Base-by-base conservation (phyloP, 1,140 invertebrate species). In the Lepidotrigona ventralis region DNA sequence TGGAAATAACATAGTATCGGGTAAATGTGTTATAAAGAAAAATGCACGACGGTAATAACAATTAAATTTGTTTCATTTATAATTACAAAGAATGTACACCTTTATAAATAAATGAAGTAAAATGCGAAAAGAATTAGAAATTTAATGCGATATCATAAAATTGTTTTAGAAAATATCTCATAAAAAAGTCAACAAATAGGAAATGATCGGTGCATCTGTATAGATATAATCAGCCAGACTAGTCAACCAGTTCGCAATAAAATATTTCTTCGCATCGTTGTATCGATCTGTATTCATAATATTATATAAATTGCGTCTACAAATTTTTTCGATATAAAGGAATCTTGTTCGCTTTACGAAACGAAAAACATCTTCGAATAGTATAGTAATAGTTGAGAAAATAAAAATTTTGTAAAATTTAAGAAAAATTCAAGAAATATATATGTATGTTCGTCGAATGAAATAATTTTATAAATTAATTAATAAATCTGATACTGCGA, bases 1-100 rank as follows among this genome's bases (percentile, higher is more conserved):
- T 11, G 0, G 26, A 63, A 73, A 64, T 63, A 60, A 72, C 73
- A 17, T 17, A 54, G 23, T 60, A 60, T 64, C 21, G 60, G 81
- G 51, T 60, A 82, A n/a, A 51, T 14, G 17, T n/a, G 9, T 81
- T n/a, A n/a, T 21, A 39, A 69, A 76, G 33, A 80, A 26, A 84
- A 39, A 46, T 58, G 79, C 63, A 70, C 74, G 23, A 80, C 9
- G 11, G 39, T 51, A 68, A 29, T 90, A 90, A 90, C 90, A 89
- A 90, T 90, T 74, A 89, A 90, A 88, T 89, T 79, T 80, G 86
- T 86, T 90, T 89, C 86, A 88, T 90, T 90, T 89, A 89, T 79
- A 90, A 81, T 90, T 90, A 89, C 88, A 90, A 90, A 90, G 86
- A 90, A 90, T 90, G 89, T 90, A 90, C 89, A 90, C 54, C 71